phyloP scores from a whole-genome alignment of 1,140 invertebrate species.

The Scaptomyza graminum region DNA sequence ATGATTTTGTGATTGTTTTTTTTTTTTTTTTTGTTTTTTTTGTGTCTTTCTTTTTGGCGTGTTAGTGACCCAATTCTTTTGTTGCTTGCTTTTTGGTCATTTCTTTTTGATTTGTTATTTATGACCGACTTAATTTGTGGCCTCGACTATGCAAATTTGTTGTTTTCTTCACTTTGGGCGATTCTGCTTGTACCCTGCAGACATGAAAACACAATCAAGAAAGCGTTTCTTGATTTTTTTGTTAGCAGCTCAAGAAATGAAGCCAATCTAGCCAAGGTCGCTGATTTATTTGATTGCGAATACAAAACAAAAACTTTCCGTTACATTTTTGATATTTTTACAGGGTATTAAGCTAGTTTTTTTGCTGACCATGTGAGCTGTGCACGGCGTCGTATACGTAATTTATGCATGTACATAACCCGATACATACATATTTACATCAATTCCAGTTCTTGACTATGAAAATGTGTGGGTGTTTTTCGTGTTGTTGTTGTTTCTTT shows the following conservation, averaged over 20 bases:
- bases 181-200: background rate
- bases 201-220: too few species aligned
- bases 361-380: slow-evolving; percentile 50
- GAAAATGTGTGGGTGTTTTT: slow-evolving; percentile 43
- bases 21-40: slow-evolving; percentile 51
- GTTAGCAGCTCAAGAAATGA: too few species aligned
- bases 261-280: too few species aligned
- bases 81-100: slow-evolving; percentile 65
- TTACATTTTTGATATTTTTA: too few species aligned
- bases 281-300: too few species aligned
- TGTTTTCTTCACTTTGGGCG: background rate
- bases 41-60: slow-evolving; percentile 60
- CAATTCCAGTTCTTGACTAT: slow-evolving; percentile 58
- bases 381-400: slow-evolving; percentile 69
- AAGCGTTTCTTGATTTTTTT: too few species aligned
- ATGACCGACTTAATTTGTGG: slow-evolving; percentile 75
- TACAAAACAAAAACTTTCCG: too few species aligned
- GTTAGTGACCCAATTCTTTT: slow-evolving; percentile 81
- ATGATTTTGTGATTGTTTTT: slow-evolving; percentile 44
- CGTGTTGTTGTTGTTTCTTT: slow-evolving; percentile 30
- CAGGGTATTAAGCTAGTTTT: slow-evolving; percentile 2
- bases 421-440: slow-evolving; percentile 62
- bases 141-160: slow-evolving; percentile 68
- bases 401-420: slow-evolving; percentile 76
- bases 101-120: slow-evolving; percentile 80